These are phyloP conservation scores for Pygoscelis antarcticus DNA, from an alignment of 2,113 vertebrate genomes.

Conservation along the genomic window DNA sequence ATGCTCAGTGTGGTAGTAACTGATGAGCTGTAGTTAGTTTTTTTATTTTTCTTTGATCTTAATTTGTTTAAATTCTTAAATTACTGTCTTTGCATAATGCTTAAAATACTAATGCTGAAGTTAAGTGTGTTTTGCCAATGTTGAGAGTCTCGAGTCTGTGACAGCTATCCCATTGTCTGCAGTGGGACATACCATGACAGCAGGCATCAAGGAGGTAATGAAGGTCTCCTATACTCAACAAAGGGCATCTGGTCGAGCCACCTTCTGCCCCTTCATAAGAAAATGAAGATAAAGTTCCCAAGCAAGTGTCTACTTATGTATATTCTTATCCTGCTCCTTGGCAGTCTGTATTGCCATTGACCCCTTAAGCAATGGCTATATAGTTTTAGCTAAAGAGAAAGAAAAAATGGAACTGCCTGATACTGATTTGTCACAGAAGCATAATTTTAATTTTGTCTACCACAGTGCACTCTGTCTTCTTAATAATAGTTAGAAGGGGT, in stretches of 20 bases:
- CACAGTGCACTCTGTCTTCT: not conserved
- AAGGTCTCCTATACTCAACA: constrained; percentile 46
- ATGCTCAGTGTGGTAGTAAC: not conserved
- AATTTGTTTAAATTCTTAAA: not conserved
- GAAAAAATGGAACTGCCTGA: not conserved
- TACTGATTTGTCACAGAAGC: not conserved
- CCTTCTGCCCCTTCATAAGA: constrained; percentile 51
- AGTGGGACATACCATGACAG: constrained; percentile 43
- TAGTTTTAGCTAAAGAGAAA: not conserved
- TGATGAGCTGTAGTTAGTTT: not conserved
- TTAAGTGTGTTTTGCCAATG: not conserved
- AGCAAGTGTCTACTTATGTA: constrained; percentile 42
- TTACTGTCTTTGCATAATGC: not conserved
- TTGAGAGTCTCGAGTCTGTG: constrained; percentile 18
- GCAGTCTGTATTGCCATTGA: not conserved
- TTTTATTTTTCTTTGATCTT: not conserved
- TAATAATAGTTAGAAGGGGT: not conserved
- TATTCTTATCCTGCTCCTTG: not conserved
- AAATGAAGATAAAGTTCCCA: constrained; percentile 59
- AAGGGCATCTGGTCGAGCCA: constrained; percentile 46
- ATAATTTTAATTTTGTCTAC: not conserved
- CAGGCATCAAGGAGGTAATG: constrained; percentile 53
- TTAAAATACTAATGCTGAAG: too few relatives aligned
- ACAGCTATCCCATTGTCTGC: constrained; percentile 58
- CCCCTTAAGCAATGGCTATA: not conserved